Base-by-base conservation (phyloP, 2,113 vertebrate species). In the Lonchura striata region DNA sequence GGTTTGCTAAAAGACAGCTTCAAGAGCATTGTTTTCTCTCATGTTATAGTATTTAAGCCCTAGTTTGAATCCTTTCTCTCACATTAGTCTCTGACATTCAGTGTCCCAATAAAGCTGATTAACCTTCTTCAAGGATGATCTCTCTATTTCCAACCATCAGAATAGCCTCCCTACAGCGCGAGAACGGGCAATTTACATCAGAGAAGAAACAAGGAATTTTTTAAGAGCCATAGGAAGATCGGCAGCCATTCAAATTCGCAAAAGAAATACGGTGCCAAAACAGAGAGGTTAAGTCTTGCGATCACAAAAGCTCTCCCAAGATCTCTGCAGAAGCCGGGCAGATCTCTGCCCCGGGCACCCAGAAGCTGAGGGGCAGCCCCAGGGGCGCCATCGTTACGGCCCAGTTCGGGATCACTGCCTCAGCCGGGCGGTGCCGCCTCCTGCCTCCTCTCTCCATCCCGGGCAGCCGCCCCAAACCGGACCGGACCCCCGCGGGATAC, bases 331-430 rank as follows among this genome's bases (percentile, higher is more conserved):
- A 33, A 63, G 24, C 7, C 24, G 20, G 15, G 23, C 28, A 31
- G 16, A 37, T 24, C 27, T 49, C 15, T 7, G 27, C 33, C 27
- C 53, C 4, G 31, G 50, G 10, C 42, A 44, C 1, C 1, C 27
- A 20, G 30, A 10, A 41, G 6, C 72, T 9, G 1, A 0, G 31
- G 31, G 30, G 10, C 6, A 8, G 57, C 22, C 46, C 9, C n/a
- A 13, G 22, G 7, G 60, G 41, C 4, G 2, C 8, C 31, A 6
- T 5, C 30, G 27, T 11, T 17, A 2, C 14, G 71, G 35, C 77
- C 53, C 70, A 2, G 10, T 0, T 1, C 18, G 12, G 17, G 10
- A 15, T 16, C 56, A 46, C 0, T 1, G 60, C 5, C 20, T 37
- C 5, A 6, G 53, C 46, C 9, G 19, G 28, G 37, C 20, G 27